phyloP scores from a whole-genome alignment of 2,113 vertebrate species.

The Pyrgilauda ruficollis region DNA sequence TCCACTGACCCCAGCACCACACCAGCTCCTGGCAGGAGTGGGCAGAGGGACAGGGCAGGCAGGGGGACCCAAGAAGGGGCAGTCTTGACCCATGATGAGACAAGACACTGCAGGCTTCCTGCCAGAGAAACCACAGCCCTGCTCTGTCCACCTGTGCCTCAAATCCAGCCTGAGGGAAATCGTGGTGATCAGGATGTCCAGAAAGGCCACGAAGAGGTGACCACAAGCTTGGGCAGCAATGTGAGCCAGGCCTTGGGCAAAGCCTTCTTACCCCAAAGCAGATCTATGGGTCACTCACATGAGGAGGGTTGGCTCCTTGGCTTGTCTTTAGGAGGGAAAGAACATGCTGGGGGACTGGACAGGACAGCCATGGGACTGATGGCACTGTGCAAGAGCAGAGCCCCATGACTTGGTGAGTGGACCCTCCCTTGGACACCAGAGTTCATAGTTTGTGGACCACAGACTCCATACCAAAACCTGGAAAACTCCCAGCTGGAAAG shows the following conservation, averaged over 20 bases:
- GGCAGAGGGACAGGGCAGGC: not conserved
- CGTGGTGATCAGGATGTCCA: not conserved
- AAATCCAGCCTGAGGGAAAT: not conserved
- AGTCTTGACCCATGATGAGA: not conserved
- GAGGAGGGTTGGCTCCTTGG: not conserved
- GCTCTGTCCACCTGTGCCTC: not conserved
- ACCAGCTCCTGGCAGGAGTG: not conserved
- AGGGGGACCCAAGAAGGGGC: not conserved
- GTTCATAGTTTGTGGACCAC: not conserved
- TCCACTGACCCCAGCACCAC: not conserved
- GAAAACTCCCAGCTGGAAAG: not conserved
- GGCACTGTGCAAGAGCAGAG: not conserved
- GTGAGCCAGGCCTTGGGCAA: not conserved
- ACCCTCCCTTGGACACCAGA: not conserved
- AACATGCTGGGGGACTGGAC: fast-evolving
- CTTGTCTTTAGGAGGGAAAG: not conserved
- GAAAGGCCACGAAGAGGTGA: not conserved
- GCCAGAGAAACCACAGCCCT: not conserved
- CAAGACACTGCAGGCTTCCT: not conserved
- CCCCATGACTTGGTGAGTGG: fast-evolving
- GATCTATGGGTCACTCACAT: not conserved
- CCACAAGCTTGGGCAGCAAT: not conserved
- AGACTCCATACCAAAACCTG: not conserved
- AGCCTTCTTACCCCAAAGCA: not conserved
- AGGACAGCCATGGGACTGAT: not conserved